phyloP scores from a whole-genome alignment of 2,888 invertebrate species.

The Phania funesta region DNA sequence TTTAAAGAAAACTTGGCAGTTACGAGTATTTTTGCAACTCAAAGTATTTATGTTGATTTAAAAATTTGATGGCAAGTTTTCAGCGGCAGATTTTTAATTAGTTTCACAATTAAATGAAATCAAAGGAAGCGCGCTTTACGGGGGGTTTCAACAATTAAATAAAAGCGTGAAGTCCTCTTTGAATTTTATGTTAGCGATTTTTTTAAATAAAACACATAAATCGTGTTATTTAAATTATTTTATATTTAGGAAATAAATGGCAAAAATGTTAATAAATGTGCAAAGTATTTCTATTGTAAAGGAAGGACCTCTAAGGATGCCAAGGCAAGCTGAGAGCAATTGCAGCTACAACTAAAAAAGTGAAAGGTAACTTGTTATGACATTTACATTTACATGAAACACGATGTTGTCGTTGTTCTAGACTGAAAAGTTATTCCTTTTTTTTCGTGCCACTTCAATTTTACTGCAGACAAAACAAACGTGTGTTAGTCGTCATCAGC shows the following conservation, averaged over 20 bases:
- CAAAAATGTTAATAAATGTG: not conserved
- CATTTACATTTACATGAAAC: conserved; percentile 66
- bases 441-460: conserved; percentile 48
- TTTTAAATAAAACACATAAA: conserved; percentile 15
- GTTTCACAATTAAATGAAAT: conserved; percentile 28
- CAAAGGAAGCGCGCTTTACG: not conserved
- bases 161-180: not conserved
- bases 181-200: not conserved
- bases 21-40: not conserved
- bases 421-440: conserved; percentile 51
- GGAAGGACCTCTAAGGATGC: conserved; percentile 45
- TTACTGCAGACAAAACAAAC: conserved; percentile 62
- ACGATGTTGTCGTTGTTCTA: conserved; percentile 54
- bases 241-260: not conserved
- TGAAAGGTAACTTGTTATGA: conserved; percentile 67
- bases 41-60: not conserved
- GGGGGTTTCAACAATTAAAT: not conserved
- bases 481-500: conserved; percentile 48
- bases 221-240: conserved; percentile 35
- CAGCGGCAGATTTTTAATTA: conserved; percentile 32
- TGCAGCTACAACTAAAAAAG: conserved; percentile 54
- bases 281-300: conserved; percentile 18
- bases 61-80: not conserved
- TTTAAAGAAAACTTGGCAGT: no score
- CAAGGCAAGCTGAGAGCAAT: conserved; percentile 53